Evolutionary conservation across 1,140 invertebrate genomes (phyloP), one percentile per base, ranked within the genome.

Genomic region (Aphidius gifuensis): DNA sequence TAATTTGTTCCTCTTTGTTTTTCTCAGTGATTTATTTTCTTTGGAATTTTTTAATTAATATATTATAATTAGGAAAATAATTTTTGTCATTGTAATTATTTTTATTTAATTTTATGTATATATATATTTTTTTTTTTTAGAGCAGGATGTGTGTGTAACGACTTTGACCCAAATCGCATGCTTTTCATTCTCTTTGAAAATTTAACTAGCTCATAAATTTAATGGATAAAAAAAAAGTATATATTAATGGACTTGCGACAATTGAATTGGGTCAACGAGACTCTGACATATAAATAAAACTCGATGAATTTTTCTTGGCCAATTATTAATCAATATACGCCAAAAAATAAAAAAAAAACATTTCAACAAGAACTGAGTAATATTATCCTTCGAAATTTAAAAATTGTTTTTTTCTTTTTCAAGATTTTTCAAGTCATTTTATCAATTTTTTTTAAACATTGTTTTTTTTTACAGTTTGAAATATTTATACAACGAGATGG

Each of bases 1-100:
- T 68, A 69, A 66, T 55, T 39, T 42, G 38, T 50, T n/a, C 9
- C 39, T 42, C 49, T 16, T 47, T 42, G 51, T 42, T 9, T 51
- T 39, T 23, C 1, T 23, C 3, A 23, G 5, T 53, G n/a, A 7
- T 9, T 16, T 45, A n/a, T 3, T 50, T 60, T 11, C 39, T 49
- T 11, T 6, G 16, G 42, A 16, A 7, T 56, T n/a, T 56, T 50
- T 50, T 44, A 2, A 44, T 9, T 44, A 44, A 8, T 44, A 8
- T 7, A 44, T 44, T 44, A 9, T n/a, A n/a, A n/a, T n/a, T n/a
- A n/a, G n/a, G n/a, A n/a, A n/a, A n/a, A n/a, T n/a, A 44, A 44
- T 44, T 44, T 32, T 32, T 32, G 23, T 2, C 23, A 32, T 32
- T 32, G 44, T 46, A 46, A 46, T 46, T 46, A 46, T 9, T 5